Evolutionary conservation across 2,113 vertebrate genomes (phyloP).

Genomic region (Zosterops borbonicus): DNA sequence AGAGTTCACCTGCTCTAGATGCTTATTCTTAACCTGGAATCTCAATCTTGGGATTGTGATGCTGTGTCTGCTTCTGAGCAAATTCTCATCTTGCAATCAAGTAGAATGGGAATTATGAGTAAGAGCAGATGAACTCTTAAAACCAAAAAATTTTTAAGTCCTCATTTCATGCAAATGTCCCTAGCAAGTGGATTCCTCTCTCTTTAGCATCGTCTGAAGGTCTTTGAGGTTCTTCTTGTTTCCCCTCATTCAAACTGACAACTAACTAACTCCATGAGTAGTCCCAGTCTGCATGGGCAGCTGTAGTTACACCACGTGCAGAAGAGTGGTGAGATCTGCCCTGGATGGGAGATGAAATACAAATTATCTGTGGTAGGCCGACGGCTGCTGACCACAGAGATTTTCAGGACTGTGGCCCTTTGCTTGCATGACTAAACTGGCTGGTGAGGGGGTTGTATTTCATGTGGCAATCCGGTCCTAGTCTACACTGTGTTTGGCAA

Average conservation of each 20-base stretch:
- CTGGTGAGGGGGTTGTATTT: not conserved
- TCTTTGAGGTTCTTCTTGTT: conserved; percentile 28
- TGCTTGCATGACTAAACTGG: not conserved
- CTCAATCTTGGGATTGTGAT: not conserved
- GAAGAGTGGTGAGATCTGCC: not conserved
- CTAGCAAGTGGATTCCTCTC: conserved; percentile 22
- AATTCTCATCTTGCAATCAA: not conserved
- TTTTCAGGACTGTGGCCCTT: not conserved
- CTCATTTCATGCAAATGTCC: not conserved
- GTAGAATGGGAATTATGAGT: not conserved
- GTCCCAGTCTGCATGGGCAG: not conserved
- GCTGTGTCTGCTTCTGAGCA: not conserved
- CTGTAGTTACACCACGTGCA: not conserved
- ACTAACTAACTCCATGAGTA: not conserved
- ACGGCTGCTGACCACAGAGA: accelerated
- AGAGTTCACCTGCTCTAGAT: conserved; percentile 42
- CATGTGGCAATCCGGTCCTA: conserved; percentile 34
- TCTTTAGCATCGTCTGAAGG: conserved; percentile 37
- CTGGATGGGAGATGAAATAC: not conserved
- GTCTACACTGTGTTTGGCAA: conserved; percentile 41
- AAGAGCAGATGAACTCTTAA: conserved; percentile 52
- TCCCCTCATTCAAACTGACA: not conserved
- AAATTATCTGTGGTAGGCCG: not conserved
- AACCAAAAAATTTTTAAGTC: not conserved
- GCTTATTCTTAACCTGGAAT: not conserved